Evolutionary conservation across 2,888 invertebrate species (phyloP).

Genomic region (Cremastobaeus sp.): DNA sequence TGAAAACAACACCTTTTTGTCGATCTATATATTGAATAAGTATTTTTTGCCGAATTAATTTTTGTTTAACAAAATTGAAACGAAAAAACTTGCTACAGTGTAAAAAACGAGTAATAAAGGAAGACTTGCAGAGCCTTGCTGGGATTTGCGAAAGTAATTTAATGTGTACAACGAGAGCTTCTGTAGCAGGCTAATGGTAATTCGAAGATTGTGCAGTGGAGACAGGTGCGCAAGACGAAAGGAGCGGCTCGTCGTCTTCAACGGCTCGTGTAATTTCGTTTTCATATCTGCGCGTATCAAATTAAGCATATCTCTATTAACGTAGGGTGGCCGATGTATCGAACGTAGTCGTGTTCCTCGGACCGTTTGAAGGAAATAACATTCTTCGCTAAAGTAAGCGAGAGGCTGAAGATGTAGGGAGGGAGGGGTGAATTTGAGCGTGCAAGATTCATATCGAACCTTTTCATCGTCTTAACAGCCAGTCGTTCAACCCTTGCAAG

Average conservation of each 20-base stretch:
- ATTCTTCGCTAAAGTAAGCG: too few species aligned
- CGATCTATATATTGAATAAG: too few species aligned
- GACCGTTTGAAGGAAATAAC: conserved; percentile 41
- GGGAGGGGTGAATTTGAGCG: conserved; percentile 23
- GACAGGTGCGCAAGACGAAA: conserved; percentile 33
- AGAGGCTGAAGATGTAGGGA: not conserved
- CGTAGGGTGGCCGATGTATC: conserved; percentile 42
- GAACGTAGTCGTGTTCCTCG: conserved; percentile 29
- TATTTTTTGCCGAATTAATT: too few species aligned
- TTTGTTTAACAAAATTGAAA: too few species aligned
- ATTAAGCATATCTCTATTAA: conserved; percentile 52
- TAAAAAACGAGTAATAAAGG: too few species aligned
- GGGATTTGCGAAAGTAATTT: conserved; percentile 22
- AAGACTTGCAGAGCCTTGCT: too few species aligned
- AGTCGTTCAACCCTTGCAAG: conserved; percentile 50
- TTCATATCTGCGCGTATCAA: conserved; percentile 56
- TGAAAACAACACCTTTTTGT: too few species aligned
- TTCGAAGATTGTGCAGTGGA: conserved; percentile 26
- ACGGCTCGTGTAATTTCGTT: conserved; percentile 49
- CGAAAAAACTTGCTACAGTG: too few species aligned
- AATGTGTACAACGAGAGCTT: conserved; percentile 2
- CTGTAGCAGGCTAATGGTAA: conserved; percentile 22
- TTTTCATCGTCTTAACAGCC: conserved; percentile 60
- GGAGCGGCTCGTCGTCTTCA: conserved; percentile 17
- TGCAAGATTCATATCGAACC: conserved; percentile 58